Percentiles rank a stretch among this genome's conserved stretches.
Conservation (phyloP, 2,888 invertebrate species). For the Catonia carolina region DNA sequence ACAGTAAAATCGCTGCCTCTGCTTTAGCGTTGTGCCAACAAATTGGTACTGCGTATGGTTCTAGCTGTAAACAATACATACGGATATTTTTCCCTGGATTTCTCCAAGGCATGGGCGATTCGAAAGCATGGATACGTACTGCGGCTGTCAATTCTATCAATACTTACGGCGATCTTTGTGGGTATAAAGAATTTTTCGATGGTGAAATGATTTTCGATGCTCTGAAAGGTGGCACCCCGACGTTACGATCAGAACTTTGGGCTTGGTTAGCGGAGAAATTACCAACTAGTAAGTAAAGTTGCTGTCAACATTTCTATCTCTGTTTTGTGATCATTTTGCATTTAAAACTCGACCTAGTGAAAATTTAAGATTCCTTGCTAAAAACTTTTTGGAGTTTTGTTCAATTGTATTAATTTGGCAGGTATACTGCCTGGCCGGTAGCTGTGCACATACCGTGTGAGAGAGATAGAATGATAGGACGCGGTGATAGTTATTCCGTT, state of each 20-base stretch:
- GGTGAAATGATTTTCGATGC: slow-evolving; percentile 86
- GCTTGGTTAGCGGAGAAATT: slow-evolving; percentile 79
- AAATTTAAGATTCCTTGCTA: neutral
- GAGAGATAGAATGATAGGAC: too few species aligned
- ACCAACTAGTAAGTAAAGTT: slow-evolving; percentile 52
- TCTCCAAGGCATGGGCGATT: slow-evolving; percentile 56
- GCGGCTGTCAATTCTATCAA: slow-evolving; percentile 79
- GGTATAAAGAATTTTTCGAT: slow-evolving; percentile 74
- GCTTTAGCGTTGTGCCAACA: slow-evolving; percentile 76
- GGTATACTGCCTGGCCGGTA: too few species aligned
- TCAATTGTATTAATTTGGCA: too few species aligned
- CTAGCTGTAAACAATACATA: slow-evolving; percentile 67
- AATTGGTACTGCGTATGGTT: slow-evolving; percentile 75
- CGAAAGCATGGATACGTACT: slow-evolving; percentile 70
- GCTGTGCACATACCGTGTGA: too few species aligned
- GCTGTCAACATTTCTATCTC: neutral
- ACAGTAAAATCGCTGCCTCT: slow-evolving; percentile 82
- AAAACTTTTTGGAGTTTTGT: too few species aligned
- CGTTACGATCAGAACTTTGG: slow-evolving; percentile 72
- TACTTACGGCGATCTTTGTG: slow-evolving; percentile 75
- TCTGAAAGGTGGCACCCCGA: slow-evolving; percentile 76
- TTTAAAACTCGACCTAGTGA: too few species aligned
- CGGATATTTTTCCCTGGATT: slow-evolving; percentile 78
- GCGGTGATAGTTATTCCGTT: too few species aligned
- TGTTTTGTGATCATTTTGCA: too few species aligned